Conservation (phyloP, 2,797 vertebrate genomes). For the Gadopsis bispinosus region DNA sequence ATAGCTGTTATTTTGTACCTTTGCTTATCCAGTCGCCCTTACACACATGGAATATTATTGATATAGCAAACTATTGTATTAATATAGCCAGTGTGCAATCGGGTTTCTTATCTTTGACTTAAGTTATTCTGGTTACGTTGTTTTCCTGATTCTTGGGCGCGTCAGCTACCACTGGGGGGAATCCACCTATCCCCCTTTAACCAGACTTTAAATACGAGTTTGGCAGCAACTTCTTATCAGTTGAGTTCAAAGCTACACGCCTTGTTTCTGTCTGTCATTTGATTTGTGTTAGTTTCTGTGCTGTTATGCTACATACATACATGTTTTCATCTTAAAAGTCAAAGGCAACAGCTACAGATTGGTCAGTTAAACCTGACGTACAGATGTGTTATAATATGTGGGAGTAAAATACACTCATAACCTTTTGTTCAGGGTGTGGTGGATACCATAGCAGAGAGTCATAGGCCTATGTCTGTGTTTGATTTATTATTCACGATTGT, state of each 20-base stretch:
- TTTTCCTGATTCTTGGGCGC: conserved; percentile 45
- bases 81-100: background rate
- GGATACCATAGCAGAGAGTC: conserved; percentile 65
- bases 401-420: conserved; percentile 42
- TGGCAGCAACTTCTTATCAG: background rate
- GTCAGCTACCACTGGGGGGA: conserved; percentile 32
- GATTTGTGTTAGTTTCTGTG: background rate
- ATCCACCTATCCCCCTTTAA: background rate
- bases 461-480: conserved; percentile 23
- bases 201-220: background rate
- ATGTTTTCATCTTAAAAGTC: background rate
- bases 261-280: background rate
- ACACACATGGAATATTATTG: background rate
- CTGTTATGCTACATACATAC: background rate
- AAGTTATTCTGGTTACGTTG: background rate
- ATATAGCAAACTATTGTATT: background rate
- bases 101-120: conserved; percentile 33
- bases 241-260: background rate
- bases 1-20: background rate
- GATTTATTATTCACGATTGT: conserved; percentile 22
- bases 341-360: background rate
- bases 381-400: conserved; percentile 37
- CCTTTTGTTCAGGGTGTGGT: conserved; percentile 73
- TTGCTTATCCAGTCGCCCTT: accelerated
- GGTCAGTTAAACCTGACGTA: background rate